These are phyloP conservation scores for Bujurquina vittata DNA, from an alignment of 2,113 vertebrate species.

Conservation along the genomic window DNA sequence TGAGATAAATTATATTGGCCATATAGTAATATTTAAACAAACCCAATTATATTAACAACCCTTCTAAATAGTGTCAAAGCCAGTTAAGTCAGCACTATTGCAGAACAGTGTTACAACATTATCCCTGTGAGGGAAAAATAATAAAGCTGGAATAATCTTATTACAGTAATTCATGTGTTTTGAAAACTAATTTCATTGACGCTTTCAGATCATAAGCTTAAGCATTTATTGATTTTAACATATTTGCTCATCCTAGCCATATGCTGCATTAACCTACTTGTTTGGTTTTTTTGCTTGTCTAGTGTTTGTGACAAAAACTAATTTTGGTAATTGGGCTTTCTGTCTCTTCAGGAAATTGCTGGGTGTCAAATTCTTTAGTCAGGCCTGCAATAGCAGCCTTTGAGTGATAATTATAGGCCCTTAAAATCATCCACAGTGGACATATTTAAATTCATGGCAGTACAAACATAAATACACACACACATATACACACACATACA, in stretches of 20 bases:
- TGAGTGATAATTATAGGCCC: conserved; percentile 38
- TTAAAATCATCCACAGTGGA: conserved; percentile 9
- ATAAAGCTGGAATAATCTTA: not conserved
- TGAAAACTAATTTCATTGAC: conserved; percentile 10
- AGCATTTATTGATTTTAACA: conserved; percentile 23
- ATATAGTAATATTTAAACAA: not conserved
- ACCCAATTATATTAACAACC: not conserved
- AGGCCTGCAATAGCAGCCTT: conserved; percentile 11
- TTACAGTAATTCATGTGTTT: not conserved
- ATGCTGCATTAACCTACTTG: conserved; percentile 20
- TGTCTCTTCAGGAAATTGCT: conserved; percentile 59
- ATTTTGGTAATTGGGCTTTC: conserved; percentile 50
- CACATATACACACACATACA: no score
- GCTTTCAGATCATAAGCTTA: conserved; percentile 13
- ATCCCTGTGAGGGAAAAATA: not conserved
- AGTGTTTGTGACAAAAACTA: conserved; percentile 42
- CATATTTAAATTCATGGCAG: not conserved
- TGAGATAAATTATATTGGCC: not conserved
- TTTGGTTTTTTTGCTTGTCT: not conserved
- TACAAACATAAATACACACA: not conserved
- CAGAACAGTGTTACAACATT: conserved; percentile 3
- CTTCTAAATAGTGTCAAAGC: not conserved
- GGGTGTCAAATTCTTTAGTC: conserved; percentile 39
- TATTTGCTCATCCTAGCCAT: conserved; percentile 1
- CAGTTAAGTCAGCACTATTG: not conserved